Percentiles rank a stretch among this genome's conserved stretches.
Evolutionary conservation across 2,888 invertebrate genomes (phyloP).

Genomic region (Gandaritis pyraliata): DNA sequence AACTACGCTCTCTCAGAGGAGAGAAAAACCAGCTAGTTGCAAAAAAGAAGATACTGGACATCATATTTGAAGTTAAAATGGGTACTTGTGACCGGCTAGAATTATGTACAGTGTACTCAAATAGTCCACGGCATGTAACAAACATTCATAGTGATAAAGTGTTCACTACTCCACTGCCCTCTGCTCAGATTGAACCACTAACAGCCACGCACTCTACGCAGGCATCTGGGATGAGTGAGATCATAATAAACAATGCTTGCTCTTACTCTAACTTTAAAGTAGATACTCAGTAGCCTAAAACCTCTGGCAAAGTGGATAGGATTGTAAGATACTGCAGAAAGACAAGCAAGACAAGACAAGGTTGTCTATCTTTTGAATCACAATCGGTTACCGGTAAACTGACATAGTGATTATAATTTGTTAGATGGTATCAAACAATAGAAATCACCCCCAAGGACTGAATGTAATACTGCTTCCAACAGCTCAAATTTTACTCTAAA

Average conservation of each 20-base stretch:
- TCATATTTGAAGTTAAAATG: constrained; percentile 86
- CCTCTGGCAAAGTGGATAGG: constrained; percentile 69
- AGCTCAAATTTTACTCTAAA: no score
- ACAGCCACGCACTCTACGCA: constrained; percentile 60
- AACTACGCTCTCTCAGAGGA: constrained; percentile 82
- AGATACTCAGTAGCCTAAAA: constrained; percentile 73
- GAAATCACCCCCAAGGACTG: no score
- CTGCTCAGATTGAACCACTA: constrained; percentile 67
- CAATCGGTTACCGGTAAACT: no score
- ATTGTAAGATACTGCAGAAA: constrained; percentile 43
- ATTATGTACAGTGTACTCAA: constrained; percentile 62
- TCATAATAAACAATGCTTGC: constrained; percentile 72
- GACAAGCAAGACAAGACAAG: no score
- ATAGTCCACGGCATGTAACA: constrained; percentile 53
- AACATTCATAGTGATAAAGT: constrained; percentile 64
- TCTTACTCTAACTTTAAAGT: constrained; percentile 78
- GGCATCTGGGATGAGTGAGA: constrained; percentile 71
- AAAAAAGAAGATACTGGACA: constrained; percentile 86
- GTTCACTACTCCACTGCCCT: constrained; percentile 64
- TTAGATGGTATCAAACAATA: no score
- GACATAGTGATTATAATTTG: no score
- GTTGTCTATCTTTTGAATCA: no score
- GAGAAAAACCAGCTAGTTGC: constrained; percentile 82
- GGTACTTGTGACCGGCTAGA: constrained; percentile 73
- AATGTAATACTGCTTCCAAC: no score